These are phyloP conservation scores for Ardeotis arabs DNA, from an alignment of 2,113 vertebrate species.

Conservation along the genomic window DNA sequence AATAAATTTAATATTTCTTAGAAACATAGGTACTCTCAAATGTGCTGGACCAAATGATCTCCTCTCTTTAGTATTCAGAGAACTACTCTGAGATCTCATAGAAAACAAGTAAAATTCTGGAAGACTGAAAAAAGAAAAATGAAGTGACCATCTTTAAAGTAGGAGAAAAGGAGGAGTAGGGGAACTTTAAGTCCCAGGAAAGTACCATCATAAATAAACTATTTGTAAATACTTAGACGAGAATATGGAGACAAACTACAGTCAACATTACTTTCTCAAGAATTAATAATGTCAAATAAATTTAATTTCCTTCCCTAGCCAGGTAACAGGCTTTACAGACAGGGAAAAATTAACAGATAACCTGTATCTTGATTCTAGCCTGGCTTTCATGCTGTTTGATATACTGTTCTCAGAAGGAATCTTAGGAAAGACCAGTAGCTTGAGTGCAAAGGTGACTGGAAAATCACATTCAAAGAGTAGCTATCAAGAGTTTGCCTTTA, in stretches of 20 bases:
- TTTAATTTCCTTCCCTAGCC: background rate
- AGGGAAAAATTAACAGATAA: background rate
- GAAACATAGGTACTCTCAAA: background rate
- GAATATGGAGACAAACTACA: background rate
- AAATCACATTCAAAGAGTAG: background rate
- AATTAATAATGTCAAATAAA: slow-evolving; percentile 16
- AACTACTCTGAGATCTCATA: background rate
- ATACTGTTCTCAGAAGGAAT: background rate
- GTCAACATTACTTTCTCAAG: background rate
- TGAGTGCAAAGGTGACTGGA: background rate
- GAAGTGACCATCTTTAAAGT: background rate
- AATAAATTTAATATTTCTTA: background rate
- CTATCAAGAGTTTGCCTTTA: background rate
- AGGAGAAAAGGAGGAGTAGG: background rate
- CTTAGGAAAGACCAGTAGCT: background rate
- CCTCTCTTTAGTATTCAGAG: background rate
- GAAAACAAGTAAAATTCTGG: background rate
- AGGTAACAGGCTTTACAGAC: background rate
- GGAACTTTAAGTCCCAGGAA: background rate
- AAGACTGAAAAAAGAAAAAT: background rate
- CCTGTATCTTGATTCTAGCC: background rate
- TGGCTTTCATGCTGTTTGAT: background rate
- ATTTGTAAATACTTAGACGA: background rate
- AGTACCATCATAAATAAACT: background rate
- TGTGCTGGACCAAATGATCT: background rate